Conservation (phyloP, 2,888 invertebrate genomes). For the Folsomia manolachei region DNA sequence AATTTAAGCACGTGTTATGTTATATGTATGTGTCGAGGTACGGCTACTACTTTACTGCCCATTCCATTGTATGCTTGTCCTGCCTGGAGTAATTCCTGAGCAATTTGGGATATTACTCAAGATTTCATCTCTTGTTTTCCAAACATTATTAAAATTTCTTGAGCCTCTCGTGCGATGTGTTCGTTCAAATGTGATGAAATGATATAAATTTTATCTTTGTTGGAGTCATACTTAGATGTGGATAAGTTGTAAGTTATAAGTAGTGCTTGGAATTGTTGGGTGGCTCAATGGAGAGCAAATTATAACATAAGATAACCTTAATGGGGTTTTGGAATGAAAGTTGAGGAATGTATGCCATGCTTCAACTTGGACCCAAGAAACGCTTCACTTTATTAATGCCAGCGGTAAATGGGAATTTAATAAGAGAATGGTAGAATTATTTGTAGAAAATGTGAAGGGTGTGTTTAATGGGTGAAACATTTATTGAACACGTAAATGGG, state of each 20-base stretch:
- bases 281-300: not conserved
- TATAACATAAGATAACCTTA: constrained; percentile 4
- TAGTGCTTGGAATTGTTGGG: not conserved
- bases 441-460: constrained; percentile 41
- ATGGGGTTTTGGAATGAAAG: not conserved
- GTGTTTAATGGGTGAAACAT: constrained; percentile 49
- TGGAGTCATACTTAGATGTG: not conserved
- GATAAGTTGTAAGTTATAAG: no score
- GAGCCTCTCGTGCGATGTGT: not conserved
- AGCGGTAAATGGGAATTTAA: constrained; percentile 8
- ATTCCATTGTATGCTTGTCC: not conserved
- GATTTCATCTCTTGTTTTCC: constrained; percentile 8
- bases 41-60: no score
- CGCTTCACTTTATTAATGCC: not conserved
- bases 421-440: constrained; percentile 22
- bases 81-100: not conserved
- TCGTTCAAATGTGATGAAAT: not conserved
- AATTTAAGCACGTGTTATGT: not conserved
- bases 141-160: constrained; percentile 10
- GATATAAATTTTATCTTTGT: not conserved
- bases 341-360: not conserved
- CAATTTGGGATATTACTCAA: constrained; percentile 5
- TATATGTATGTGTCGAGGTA: no score
- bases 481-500: constrained; percentile 16
- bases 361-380: not conserved